Percentiles rank a stretch among this genome's conserved stretches.
Evolutionary conservation across 2,797 vertebrate species (phyloP).

Genomic region (Diceros bicornis): DNA sequence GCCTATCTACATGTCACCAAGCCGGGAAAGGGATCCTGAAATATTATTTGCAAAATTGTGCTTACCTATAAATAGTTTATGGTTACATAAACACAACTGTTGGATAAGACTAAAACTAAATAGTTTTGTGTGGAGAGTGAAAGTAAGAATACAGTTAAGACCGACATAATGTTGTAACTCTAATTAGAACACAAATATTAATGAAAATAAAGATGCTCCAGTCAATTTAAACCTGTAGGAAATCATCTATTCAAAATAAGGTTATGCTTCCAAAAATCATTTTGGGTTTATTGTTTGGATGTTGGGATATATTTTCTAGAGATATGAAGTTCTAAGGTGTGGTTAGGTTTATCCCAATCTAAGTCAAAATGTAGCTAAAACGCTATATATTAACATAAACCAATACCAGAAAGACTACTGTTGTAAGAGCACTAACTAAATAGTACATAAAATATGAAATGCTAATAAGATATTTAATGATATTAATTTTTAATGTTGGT

Average conservation of each 20-base stretch:
- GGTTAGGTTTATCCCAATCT: constrained; percentile 35
- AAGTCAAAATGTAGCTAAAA: constrained; percentile 41
- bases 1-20: background rate
- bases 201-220: constrained; percentile 46
- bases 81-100: constrained; percentile 52
- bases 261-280: background rate
- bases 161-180: constrained; percentile 13
- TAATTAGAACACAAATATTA: constrained; percentile 47
- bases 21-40: constrained; percentile 11
- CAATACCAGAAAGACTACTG: background rate
- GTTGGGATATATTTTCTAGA: constrained; percentile 38
- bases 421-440: constrained; percentile 54
- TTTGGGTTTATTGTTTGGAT: constrained; percentile 49
- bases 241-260: constrained; percentile 53
- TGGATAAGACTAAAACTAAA: constrained; percentile 51
- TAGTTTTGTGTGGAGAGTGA: constrained; percentile 7
- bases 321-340: constrained; percentile 32
- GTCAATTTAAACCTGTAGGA: background rate
- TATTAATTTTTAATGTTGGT: constrained; percentile 47
- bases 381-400: background rate
- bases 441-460: constrained; percentile 57
- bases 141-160: constrained; percentile 61
- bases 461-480: constrained; percentile 18
- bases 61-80: constrained; percentile 57
- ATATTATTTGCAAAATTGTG: constrained; percentile 11